phyloP scores from a whole-genome alignment of 2,797 vertebrate species.

The Simalia tracyae region DNA sequence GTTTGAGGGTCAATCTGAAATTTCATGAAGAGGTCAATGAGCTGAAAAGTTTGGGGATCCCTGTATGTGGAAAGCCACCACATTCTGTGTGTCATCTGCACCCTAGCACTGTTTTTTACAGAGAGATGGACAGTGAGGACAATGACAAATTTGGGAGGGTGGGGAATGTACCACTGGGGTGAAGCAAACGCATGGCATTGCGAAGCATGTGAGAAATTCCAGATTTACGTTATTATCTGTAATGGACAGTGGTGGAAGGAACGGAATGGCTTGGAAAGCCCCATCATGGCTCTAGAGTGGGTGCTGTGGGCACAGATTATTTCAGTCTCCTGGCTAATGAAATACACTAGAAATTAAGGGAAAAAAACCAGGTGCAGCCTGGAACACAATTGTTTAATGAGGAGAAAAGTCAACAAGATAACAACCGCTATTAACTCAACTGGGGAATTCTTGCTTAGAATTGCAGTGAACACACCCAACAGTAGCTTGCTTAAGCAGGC shows the following conservation, averaged over 20 bases:
- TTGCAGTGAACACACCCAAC: not conserved
- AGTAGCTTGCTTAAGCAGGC: not conserved
- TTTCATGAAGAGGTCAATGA: not conserved
- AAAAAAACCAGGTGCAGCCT: not conserved
- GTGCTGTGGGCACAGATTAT: no score
- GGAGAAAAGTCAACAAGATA: not conserved
- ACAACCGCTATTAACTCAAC: not conserved
- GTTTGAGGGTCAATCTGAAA: not conserved
- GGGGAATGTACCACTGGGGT: no score
- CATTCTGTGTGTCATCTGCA: not conserved
- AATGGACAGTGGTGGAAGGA: no score
- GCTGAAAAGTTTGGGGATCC: not conserved
- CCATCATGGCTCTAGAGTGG: no score
- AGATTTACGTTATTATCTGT: no score
- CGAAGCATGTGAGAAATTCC: no score
- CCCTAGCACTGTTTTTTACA: no score
- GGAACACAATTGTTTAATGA: not conserved
- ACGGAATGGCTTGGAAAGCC: no score
- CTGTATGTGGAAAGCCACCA: not conserved
- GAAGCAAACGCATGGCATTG: no score
- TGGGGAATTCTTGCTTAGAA: not conserved
- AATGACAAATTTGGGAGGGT: no score
- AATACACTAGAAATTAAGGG: not conserved
- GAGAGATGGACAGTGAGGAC: no score
- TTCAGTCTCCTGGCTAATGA: not conserved